Evolutionary conservation across 35 echinoderm and acorn worm genomes (phyloP).

Genomic region (Lytechinus pictus): DNA sequence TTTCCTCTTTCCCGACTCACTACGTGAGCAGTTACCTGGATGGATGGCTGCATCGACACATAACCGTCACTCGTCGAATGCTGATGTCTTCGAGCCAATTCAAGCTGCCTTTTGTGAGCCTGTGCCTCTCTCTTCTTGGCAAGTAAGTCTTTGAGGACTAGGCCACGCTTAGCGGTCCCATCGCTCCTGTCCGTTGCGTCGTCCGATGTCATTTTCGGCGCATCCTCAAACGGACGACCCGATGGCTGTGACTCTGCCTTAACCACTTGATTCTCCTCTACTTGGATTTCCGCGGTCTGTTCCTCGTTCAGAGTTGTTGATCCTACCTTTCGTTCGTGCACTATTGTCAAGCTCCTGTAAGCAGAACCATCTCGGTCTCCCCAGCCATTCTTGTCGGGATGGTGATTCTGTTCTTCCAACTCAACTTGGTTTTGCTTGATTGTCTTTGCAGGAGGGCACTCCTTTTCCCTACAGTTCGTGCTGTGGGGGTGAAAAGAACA

Average conservation of each 20-base stretch:
- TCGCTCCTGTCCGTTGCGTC: not conserved
- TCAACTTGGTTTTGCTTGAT: not conserved
- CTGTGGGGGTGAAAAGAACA: not conserved
- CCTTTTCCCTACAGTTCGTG: not conserved
- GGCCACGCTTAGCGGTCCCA: too few species aligned
- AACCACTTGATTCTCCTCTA: not conserved
- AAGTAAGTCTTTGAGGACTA: not conserved
- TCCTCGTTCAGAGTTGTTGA: not conserved
- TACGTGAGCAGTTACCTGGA: not conserved
- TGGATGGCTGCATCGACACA: not conserved
- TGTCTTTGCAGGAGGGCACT: not conserved
- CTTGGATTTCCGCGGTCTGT: not conserved
- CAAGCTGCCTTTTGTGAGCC: not conserved
- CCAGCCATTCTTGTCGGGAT: not conserved
- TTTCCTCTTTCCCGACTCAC: not conserved
- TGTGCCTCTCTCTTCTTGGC: not conserved
- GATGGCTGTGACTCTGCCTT: not conserved
- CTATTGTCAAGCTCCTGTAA: not conserved
- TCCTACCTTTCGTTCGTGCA: not conserved
- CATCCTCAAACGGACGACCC: not conserved
- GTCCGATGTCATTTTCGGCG: not conserved
- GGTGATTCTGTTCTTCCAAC: not conserved
- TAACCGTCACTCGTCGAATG: not conserved
- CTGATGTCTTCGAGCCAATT: not conserved
- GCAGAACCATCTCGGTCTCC: not conserved